phyloP scores from a whole-genome alignment of 2,888 invertebrate genomes.

The Chymomyza amoena region DNA sequence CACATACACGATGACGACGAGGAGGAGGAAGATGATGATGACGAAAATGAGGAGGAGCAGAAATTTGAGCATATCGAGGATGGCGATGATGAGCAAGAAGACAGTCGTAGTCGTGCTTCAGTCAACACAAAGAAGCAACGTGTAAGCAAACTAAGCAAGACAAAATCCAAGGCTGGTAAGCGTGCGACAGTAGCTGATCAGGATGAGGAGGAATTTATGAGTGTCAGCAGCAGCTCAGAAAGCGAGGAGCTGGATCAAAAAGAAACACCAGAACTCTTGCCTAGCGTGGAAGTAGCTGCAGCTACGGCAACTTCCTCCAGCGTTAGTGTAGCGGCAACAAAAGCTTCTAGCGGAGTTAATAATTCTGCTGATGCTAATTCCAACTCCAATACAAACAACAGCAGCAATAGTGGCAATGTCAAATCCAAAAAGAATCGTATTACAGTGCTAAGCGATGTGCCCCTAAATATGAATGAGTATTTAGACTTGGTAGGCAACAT shows the following conservation, averaged over 20 bases:
- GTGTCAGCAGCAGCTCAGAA: conserved; percentile 61
- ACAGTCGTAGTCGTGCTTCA: conserved; percentile 37
- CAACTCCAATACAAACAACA: conserved; percentile 28
- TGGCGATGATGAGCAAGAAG: conserved; percentile 57
- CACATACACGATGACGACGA: conserved; percentile 77
- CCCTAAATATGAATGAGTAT: conserved; percentile 78
- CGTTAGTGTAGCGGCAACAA: conserved; percentile 1
- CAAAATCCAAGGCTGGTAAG: conserved; percentile 33
- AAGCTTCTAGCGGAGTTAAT: not conserved
- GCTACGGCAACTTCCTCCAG: conserved; percentile 36
- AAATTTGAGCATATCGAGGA: conserved; percentile 17
- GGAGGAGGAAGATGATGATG: conserved; percentile 52
- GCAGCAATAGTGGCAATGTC: conserved; percentile 32
- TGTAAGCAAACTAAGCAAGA: conserved; percentile 25
- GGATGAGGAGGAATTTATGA: conserved; percentile 68
- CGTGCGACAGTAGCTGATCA: conserved; percentile 18
- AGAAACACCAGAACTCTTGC: not conserved
- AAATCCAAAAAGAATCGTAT: conserved; percentile 73
- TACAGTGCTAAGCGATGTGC: conserved; percentile 78
- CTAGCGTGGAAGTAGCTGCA: conserved; percentile 24
- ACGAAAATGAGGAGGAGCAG: conserved; percentile 16
- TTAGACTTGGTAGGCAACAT: conserved; percentile 77
- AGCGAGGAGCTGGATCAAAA: conserved; percentile 32
- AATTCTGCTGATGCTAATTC: conserved; percentile 26
- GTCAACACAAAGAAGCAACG: conserved; percentile 39